Evolutionary conservation across 1,140 invertebrate genomes (phyloP).

Genomic region (Lamellibrachia luymesi): DNA sequence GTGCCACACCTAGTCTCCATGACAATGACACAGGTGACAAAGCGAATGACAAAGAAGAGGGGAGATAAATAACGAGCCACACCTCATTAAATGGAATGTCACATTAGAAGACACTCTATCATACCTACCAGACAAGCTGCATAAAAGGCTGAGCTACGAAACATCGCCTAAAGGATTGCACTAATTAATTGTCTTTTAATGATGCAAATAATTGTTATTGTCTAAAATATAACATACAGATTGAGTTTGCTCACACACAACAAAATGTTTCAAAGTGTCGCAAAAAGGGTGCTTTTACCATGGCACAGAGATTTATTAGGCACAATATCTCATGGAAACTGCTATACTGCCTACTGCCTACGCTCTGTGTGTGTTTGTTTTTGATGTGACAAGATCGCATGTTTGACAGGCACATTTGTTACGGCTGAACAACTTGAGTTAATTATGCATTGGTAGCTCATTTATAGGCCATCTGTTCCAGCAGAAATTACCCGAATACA

Average conservation of each 20-base stretch:
- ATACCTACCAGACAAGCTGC: background rate
- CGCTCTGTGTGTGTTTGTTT: background rate
- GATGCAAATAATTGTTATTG: background rate
- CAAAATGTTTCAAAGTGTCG: background rate
- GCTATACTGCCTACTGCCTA: background rate
- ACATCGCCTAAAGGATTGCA: background rate
- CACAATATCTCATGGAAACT: no score
- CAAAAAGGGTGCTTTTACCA: background rate
- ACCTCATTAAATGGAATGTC: conserved; percentile 5
- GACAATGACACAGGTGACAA: background rate
- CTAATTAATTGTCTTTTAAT: background rate
- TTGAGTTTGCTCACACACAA: background rate
- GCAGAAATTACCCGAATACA: background rate
- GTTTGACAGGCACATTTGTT: background rate
- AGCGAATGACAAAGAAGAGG: background rate
- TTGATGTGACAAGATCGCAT: background rate
- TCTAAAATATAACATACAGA: background rate
- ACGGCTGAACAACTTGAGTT: background rate
- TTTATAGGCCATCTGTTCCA: background rate
- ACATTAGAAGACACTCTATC: background rate
- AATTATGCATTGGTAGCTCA: background rate
- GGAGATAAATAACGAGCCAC: background rate
- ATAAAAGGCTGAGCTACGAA: background rate
- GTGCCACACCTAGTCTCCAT: background rate
- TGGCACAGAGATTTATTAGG: background rate